phyloP scores from a whole-genome alignment of 2,797 vertebrate species.

The Ataeniobius toweri region DNA sequence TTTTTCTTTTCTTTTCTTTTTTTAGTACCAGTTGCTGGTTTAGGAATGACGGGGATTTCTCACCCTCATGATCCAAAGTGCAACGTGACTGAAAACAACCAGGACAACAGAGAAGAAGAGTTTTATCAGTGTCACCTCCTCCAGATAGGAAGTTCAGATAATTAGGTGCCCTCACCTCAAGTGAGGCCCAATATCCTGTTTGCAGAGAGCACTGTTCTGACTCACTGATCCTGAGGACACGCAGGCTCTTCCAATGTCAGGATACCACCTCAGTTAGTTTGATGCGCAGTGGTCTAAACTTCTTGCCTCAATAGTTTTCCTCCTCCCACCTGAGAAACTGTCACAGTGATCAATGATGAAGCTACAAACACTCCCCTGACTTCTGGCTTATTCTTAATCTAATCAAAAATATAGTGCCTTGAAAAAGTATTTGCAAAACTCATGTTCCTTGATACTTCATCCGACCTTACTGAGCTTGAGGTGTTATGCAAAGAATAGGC shows the following conservation, averaged over 20 bases:
- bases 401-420: slow-evolving; percentile 2
- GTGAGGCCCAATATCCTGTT: slow-evolving; percentile 75
- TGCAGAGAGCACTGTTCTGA: slow-evolving; percentile 79
- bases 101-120: slow-evolving; percentile 65
- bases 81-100: slow-evolving; percentile 31
- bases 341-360: slow-evolving; percentile 57
- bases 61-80: slow-evolving; percentile 32
- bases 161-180: slow-evolving; percentile 72
- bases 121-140: slow-evolving; percentile 79
- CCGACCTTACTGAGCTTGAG: neutral
- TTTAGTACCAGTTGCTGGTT: slow-evolving; percentile 8
- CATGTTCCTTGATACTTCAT: neutral
- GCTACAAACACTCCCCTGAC: slow-evolving; percentile 36
- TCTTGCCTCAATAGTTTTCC: slow-evolving; percentile 46
- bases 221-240: slow-evolving; percentile 72
- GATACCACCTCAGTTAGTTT: slow-evolving; percentile 62
- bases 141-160: slow-evolving; percentile 80
- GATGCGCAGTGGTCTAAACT: slow-evolving; percentile 61
- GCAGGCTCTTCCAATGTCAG: slow-evolving; percentile 32
- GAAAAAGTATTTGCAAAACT: neutral
- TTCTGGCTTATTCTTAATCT: neutral
- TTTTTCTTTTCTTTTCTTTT: slow-evolving; percentile 20
- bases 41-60: slow-evolving; percentile 21
- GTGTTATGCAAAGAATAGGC: neutral
- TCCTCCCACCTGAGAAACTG: slow-evolving; percentile 61